A percentile compares a stretch with the other conserved stretches of the same genome.
Evolutionary conservation across 1,140 invertebrate species (phyloP).

Genomic region (Leptinotarsa undecemlineata): DNA sequence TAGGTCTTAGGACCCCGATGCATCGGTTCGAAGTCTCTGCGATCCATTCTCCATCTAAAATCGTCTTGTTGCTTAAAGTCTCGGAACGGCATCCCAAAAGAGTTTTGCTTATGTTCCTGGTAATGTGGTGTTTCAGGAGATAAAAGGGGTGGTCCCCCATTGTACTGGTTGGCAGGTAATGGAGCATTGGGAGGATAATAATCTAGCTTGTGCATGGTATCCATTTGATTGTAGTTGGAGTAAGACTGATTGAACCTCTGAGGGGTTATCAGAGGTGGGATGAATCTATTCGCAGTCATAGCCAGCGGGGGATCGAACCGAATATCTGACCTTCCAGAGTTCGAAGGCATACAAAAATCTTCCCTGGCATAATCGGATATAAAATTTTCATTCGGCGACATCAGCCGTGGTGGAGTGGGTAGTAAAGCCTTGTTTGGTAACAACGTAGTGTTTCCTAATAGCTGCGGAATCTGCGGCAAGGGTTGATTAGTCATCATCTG

Average conservation of each 20-base stretch:
- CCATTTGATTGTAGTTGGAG: slow-evolving; percentile 23
- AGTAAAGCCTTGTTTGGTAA: neutral
- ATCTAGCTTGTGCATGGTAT: slow-evolving; percentile 9
- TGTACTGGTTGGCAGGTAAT: slow-evolving; percentile 8
- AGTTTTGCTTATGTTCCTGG: slow-evolving; percentile 12
- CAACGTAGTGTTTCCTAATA: neutral
- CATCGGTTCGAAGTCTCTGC: slow-evolving; percentile 12
- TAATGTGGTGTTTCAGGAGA: slow-evolving; percentile 19
- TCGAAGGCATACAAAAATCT: neutral
- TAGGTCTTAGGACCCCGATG: slow-evolving; percentile 17
- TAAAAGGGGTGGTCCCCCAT: slow-evolving; percentile 9
- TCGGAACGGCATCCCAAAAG: neutral
- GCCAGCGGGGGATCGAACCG: neutral
- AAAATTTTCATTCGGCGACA: slow-evolving; percentile 23
- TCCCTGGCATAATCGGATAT: slow-evolving; percentile 22
- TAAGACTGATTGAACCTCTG: slow-evolving; percentile 8
- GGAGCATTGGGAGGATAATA: slow-evolving; percentile 10
- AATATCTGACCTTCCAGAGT: neutral
- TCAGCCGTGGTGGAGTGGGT: neutral
- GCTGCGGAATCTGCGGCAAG: neutral
- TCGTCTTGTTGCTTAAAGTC: slow-evolving; percentile 9
- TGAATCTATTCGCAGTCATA: neutral
- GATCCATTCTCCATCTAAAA: slow-evolving; percentile 22
- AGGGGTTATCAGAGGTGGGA: neutral
- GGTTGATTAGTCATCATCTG: slow-evolving; percentile 10